Base-by-base conservation (phyloP, 2,888 invertebrate genomes). In the Saturnia pavonia region DNA sequence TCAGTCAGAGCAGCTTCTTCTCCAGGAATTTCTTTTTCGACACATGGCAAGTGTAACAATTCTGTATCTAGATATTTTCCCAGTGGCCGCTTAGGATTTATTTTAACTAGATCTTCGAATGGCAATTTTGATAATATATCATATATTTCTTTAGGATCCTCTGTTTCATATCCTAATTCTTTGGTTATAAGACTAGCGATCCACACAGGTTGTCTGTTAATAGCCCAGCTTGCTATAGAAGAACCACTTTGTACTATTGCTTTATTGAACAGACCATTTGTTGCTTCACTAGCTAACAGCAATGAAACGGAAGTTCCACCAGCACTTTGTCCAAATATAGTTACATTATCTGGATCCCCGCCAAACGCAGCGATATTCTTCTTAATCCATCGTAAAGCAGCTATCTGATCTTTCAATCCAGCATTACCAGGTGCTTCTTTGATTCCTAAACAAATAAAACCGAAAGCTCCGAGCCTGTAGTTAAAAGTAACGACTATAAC, bases 391-490 rank as follows among this genome's bases (percentile, higher is more conserved):
- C 82, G 87, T 19, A 94, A 77, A n/a, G 93, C 93, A 60, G 91
- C 91, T 57, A 92, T 80, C 75, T 93, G 93, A 70, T 94, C 93
- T 81, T 91, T 92, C 1, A 94, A 76, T 0, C 90, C 93, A 68
- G 91, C 91, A 65, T 93, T 94, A 2, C 93, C 93, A 11, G 93
- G 93, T 0, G 89, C 93, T 73, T 91, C 92, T 78, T 91, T 85
- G 6, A 87, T 91, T 9, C 89, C 88, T 14, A 94, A 82, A 76
- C 93, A 93, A 25, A 88, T 75, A 70, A 93, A 94, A 1, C 93
- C 93, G 19, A 93, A 79, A 1, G 85, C 83, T 43, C 91, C 91
- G 69, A 94, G 82, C 76, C 93, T 88, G 75, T 94, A 94, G 75
- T 93, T 91, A 74, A 94, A 89, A 2, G 92, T 91, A 0, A 92